phyloP scores from a whole-genome alignment of 2,888 invertebrate genomes.

The Gasteruption jaculator region DNA sequence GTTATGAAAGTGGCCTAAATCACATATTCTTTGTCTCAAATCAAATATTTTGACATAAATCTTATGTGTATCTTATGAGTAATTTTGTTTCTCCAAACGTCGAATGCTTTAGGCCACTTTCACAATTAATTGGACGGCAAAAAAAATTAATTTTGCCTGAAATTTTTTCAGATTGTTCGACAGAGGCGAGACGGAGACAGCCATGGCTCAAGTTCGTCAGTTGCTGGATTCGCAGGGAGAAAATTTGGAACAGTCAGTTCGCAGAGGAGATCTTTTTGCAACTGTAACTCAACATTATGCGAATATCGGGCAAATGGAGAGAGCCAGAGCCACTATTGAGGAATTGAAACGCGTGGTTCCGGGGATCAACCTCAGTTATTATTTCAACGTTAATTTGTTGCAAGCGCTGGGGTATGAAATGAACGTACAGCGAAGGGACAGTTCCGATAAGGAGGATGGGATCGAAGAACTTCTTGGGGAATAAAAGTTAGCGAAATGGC shows the following conservation, averaged over 20 bases:
- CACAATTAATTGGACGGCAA: too few species aligned
- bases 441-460: slow-evolving; percentile 44
- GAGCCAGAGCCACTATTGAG: slow-evolving; percentile 41
- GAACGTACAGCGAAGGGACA: slow-evolving; percentile 37
- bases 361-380: slow-evolving; percentile 45
- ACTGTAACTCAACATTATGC: slow-evolving; percentile 46
- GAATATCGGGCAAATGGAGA: slow-evolving; percentile 40
- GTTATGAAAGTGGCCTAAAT: too few species aligned
- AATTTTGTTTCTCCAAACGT: too few species aligned
- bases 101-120: too few species aligned
- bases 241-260: slow-evolving; percentile 44
- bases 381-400: slow-evolving; percentile 40
- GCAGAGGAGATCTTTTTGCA: slow-evolving; percentile 46
- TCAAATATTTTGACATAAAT: neutral
- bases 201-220: slow-evolving; percentile 57
- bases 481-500: slow-evolving; percentile 24
- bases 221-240: slow-evolving; percentile 50
- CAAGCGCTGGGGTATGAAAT: slow-evolving; percentile 45
- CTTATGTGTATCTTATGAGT: neutral
- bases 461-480: slow-evolving; percentile 48
- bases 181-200: slow-evolving; percentile 56
- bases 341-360: slow-evolving; percentile 45
- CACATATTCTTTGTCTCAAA: neutral
- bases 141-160: too few species aligned
- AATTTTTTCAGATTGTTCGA: slow-evolving; percentile 54